These are phyloP conservation scores for Nibea albiflora DNA, from an alignment of 2,113 vertebrate species.

Conservation along the genomic window DNA sequence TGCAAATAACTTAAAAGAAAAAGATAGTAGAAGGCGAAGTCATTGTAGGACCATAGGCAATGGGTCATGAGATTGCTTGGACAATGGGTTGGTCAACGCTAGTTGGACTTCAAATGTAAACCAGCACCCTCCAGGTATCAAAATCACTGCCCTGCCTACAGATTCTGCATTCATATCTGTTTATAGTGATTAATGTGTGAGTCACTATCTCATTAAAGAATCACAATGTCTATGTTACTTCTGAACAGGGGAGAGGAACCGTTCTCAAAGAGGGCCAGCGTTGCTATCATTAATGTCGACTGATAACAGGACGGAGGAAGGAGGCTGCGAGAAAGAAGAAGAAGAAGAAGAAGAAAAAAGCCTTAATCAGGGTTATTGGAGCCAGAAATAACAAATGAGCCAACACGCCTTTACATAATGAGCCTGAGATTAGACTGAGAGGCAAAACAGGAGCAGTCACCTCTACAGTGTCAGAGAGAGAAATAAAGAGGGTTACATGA, in stretches of 20 bases:
- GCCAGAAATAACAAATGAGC: constrained; percentile 60
- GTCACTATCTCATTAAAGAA: constrained; percentile 7
- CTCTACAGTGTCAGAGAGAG: constrained; percentile 39
- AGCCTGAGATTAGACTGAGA: constrained; percentile 53
- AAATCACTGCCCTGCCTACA: too few relatives aligned
- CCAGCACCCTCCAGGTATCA: too few relatives aligned
- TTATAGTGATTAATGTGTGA: neutral
- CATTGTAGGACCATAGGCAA: too few relatives aligned
- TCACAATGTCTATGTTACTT: neutral
- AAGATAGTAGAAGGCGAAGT: too few relatives aligned
- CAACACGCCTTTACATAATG: constrained; percentile 63
- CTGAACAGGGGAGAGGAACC: constrained; percentile 1
- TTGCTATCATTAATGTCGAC: constrained; percentile 13
- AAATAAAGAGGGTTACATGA: constrained; percentile 12
- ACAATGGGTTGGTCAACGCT: too few relatives aligned
- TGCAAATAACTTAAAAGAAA: too few relatives aligned
- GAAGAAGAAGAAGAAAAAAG: neutral
- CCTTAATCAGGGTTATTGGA: constrained; percentile 57
- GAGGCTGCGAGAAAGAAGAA: neutral
- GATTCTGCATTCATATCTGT: too few relatives aligned
- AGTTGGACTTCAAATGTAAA: too few relatives aligned
- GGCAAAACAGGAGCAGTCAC: constrained; percentile 48
- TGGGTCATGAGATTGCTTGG: too few relatives aligned
- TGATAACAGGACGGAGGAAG: constrained; percentile 15
- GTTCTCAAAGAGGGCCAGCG: neutral